phyloP scores from a whole-genome alignment of 2,797 vertebrate genomes.

The Acrossocheilus wenchowensis region DNA sequence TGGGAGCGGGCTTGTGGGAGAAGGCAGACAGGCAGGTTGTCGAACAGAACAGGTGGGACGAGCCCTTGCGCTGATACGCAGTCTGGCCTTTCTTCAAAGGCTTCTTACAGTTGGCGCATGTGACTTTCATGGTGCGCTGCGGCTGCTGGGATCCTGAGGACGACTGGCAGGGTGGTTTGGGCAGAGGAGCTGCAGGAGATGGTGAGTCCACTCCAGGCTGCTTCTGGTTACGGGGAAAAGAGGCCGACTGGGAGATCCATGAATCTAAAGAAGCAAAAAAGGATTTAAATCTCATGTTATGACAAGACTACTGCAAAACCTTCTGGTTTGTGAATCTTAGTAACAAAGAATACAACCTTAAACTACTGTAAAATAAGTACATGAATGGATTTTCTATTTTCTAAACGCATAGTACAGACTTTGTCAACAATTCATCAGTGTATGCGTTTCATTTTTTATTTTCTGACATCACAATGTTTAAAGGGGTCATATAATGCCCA shows the following conservation, averaged over 20 bases:
- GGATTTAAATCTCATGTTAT: background rate
- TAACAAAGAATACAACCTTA: background rate
- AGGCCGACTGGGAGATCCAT: slow-evolving; percentile 97
- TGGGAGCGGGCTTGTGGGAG: slow-evolving; percentile 97
- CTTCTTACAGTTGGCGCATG: slow-evolving; percentile 98
- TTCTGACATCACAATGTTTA: background rate
- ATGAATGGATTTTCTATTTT: background rate
- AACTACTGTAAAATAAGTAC: background rate
- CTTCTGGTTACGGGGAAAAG: slow-evolving; percentile 97
- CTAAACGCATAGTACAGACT: background rate
- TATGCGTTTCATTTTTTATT: background rate
- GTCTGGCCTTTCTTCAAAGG: slow-evolving; percentile 98
- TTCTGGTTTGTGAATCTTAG: background rate
- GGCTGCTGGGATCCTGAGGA: slow-evolving; percentile 86
- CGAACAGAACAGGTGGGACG: slow-evolving; percentile 97
- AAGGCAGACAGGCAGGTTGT: slow-evolving; percentile 97
- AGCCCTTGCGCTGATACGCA: slow-evolving; percentile 98
- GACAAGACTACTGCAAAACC: background rate
- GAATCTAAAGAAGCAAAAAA: slow-evolving; percentile 80
- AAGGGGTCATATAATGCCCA: too few species aligned
- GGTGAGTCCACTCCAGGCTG: slow-evolving; percentile 92
- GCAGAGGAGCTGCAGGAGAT: slow-evolving; percentile 90
- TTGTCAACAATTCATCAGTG: background rate
- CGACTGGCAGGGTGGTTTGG: slow-evolving; percentile 92
- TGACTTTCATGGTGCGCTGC: slow-evolving; percentile 96